These are phyloP conservation scores for Ormyrus thymus DNA, from an alignment of 2,888 invertebrate species.

Conservation along the genomic window DNA sequence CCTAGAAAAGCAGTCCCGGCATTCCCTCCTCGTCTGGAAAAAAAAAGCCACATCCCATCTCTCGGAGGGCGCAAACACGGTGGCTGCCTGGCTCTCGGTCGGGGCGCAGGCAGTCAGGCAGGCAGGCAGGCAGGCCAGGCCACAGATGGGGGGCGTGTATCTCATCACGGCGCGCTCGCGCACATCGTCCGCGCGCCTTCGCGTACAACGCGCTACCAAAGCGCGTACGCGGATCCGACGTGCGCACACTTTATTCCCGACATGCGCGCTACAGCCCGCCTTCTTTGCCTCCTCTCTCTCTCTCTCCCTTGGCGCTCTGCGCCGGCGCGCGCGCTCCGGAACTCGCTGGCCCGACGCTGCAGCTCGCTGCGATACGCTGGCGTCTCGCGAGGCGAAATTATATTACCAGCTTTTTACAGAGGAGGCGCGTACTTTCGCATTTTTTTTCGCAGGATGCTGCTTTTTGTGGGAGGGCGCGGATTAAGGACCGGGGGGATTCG, in stretches of 20 bases:
- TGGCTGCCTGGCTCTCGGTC: too few species aligned
- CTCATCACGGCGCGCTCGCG: not conserved
- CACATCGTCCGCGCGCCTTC: not conserved
- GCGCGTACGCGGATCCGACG: not conserved
- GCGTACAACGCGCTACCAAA: not conserved
- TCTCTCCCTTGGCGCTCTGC: not conserved
- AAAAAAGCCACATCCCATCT: too few species aligned
- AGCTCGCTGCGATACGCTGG: too few species aligned
- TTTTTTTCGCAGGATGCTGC: not conserved
- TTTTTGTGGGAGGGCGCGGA: too few species aligned
- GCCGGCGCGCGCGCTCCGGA: not conserved
- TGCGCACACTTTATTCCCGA: conserved; percentile 29
- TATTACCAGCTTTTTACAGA: too few species aligned
- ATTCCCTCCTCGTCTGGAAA: too few species aligned
- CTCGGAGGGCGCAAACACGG: too few species aligned
- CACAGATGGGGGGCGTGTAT: conserved; percentile 44
- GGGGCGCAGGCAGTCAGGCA: too few species aligned
- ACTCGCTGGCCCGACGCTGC: not conserved
- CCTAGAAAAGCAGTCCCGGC: too few species aligned
- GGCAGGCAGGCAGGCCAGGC: not conserved
- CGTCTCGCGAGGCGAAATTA: too few species aligned
- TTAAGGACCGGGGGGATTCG: too few species aligned
- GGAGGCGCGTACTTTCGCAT: too few species aligned
- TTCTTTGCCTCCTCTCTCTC: conserved; percentile 13
- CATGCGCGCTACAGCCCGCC: conserved; percentile 35